phyloP scores from a whole-genome alignment of 2,113 vertebrate genomes.

The Lates calcarifer region DNA sequence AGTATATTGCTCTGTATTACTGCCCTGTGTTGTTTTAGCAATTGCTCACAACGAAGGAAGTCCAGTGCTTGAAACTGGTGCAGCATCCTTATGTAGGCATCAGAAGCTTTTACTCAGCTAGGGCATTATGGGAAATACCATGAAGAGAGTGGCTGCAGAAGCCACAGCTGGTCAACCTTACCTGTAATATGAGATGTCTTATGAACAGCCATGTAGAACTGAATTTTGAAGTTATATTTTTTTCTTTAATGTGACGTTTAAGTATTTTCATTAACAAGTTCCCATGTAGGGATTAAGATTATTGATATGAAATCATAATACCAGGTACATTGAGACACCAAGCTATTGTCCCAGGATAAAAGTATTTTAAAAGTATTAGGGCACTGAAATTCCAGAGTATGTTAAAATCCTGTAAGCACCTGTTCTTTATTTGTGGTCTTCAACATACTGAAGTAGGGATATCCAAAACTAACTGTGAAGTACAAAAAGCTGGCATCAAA shows the following conservation, averaged over 20 bases:
- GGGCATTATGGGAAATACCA: too few relatives aligned
- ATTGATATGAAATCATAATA: neutral
- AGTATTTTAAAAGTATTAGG: neutral
- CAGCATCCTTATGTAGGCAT: neutral
- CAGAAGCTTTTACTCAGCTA: neutral
- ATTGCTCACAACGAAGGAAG: neutral
- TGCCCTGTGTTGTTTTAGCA: neutral
- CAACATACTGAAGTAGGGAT: neutral
- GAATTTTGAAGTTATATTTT: neutral
- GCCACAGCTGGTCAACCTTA: neutral
- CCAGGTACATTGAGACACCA: neutral
- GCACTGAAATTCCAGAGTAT: neutral
- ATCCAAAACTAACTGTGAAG: too few relatives aligned
- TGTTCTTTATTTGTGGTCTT: neutral
- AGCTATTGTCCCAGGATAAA: neutral
- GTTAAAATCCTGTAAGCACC: too few relatives aligned
- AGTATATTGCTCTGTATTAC: neutral
- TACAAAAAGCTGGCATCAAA: too few relatives aligned
- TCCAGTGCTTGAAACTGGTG: slow-evolving; percentile 10
- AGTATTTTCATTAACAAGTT: neutral
- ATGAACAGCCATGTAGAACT: neutral
- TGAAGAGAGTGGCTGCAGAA: neutral
- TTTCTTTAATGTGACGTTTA: neutral
- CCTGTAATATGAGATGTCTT: neutral
- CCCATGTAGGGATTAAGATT: neutral